Evolutionary conservation across 2,797 vertebrate genomes (phyloP), one percentile per base, ranked within the genome.

Genomic region (Jordanella pulchra): DNA sequence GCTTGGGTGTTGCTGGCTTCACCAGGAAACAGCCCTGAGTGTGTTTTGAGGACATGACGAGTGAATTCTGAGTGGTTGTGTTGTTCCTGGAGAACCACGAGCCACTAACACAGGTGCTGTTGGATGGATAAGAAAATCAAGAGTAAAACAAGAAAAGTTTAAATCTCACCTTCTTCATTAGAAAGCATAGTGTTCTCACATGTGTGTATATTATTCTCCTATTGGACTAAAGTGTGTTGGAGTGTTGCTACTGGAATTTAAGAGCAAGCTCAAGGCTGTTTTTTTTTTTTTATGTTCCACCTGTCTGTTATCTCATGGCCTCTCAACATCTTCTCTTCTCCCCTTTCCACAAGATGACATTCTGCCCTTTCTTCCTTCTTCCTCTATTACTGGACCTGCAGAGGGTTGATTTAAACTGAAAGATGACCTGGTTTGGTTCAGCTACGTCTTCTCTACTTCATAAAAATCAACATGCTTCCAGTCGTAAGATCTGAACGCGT

Each of bases 381-480:
- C 68, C 85, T 76, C 83, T 61, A 89, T 92, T 85, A 89, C 71
- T 21, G 23, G 86, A 89, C 85, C 87, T 81, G 80, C 87, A 81
- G 85, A 89, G 82, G 83, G 89, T 88, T 93, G 90, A 93, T 94
- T 92, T 86, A 85, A 92, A 88, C 86, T 90, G 91, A 93, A 93
- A 86, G 91, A 87, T 92, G 87, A 84, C 87, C 93, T 84, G 87
- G 84, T 92, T 93, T 92, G 82, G 83, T 90, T 88, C 42, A 66
- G 80, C 81, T 78, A 83, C 84, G 78, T 91, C 91, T 91, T 93
- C 91, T 89, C 86, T 82, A 89, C 90, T 91, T 86, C 87, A 92
- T 94, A 93, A 93, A 93, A 94, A 94, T 93, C 92, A 93, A 92
- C 93, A 93, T 77, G 91, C 89, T 93, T 93, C 91, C 85, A 91